Conservation (phyloP, 2,888 invertebrate genomes). For the Subacronicta megacephala region DNA sequence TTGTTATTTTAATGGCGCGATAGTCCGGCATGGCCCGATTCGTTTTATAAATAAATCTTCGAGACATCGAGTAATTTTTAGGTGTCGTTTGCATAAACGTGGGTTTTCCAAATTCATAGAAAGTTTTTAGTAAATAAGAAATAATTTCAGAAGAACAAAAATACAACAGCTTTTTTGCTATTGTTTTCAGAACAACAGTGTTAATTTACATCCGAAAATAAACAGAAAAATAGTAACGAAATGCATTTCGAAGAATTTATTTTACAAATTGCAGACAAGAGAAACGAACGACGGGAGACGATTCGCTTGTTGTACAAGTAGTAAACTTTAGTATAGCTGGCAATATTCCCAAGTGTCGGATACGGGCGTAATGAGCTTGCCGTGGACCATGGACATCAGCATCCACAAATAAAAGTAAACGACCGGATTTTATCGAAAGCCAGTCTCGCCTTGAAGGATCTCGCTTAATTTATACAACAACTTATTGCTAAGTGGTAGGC, state of each 20-base stretch:
- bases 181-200: constrained; percentile 9
- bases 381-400: constrained; percentile 53
- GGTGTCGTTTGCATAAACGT: constrained; percentile 4
- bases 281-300: background rate
- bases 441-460: constrained; percentile 70
- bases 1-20: constrained; percentile 28
- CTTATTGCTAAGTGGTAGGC: constrained; percentile 61
- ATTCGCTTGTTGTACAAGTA: constrained; percentile 8
- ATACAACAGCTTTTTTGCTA: constrained; percentile 4
- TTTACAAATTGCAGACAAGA: constrained; percentile 24
- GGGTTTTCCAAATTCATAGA: constrained; percentile 8
- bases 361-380: constrained; percentile 58
- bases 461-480: constrained; percentile 70
- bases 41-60: constrained; percentile 3
- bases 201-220: constrained; percentile 14
- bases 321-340: constrained; percentile 23
- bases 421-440: constrained; percentile 76
- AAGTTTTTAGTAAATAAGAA: constrained; percentile 16
- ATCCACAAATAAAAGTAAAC: constrained; percentile 67
- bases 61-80: background rate
- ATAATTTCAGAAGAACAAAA: constrained; percentile 1
- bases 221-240: constrained; percentile 5
- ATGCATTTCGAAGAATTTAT: constrained; percentile 21
- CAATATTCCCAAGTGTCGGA: constrained; percentile 29
- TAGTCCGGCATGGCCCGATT: constrained; percentile 13